phyloP scores from a whole-genome alignment of 2,113 vertebrate genomes.

The Saccopteryx leptura region DNA sequence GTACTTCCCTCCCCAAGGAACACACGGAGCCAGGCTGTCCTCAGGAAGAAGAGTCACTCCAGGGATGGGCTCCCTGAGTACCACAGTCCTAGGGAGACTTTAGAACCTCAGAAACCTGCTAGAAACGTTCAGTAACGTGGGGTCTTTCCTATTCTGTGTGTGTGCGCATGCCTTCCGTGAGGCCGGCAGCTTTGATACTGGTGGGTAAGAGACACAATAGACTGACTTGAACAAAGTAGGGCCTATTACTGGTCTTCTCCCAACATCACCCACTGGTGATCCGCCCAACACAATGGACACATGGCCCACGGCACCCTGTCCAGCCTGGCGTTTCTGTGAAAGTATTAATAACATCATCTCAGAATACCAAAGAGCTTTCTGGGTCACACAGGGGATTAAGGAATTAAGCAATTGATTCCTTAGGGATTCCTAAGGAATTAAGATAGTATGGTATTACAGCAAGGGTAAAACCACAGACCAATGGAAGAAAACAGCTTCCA shows the following conservation, averaged over 20 bases:
- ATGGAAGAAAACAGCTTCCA: neutral
- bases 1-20: neutral
- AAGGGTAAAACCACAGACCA: neutral
- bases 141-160: neutral
- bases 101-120: neutral
- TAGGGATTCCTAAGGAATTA: neutral
- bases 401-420: neutral
- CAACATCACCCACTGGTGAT: neutral
- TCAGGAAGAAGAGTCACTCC: neutral
- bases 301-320: rapidly evolving
- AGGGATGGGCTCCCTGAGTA: neutral
- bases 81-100: neutral
- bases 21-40: neutral
- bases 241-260: neutral
- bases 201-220: neutral
- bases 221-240: neutral
- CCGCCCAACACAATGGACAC: neutral
- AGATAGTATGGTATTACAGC: neutral
- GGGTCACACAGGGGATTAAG: neutral
- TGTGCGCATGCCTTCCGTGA: neutral
- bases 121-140: neutral
- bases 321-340: neutral
- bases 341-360: neutral
- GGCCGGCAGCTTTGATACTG: neutral
- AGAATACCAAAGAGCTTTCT: neutral